Conservation (phyloP, 2,113 vertebrate species). For the Calonectris borealis region DNA sequence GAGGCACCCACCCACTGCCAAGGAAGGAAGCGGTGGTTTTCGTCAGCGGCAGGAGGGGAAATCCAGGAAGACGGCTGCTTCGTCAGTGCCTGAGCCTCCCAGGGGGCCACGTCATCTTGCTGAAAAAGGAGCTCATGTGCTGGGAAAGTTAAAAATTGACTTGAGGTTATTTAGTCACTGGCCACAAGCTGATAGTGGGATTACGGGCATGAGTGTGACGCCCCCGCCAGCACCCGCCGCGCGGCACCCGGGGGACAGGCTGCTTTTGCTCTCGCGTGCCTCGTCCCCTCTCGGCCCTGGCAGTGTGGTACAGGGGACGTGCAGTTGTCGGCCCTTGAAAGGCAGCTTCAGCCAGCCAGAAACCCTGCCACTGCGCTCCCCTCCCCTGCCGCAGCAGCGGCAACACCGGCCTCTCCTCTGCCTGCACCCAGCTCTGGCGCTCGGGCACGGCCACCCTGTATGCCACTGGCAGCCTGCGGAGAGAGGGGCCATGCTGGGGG, state of each 20-base stretch:
- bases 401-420: background rate
- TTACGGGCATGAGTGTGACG: accelerated
- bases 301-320: background rate
- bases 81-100: background rate
- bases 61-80: background rate
- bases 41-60: background rate
- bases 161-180: background rate
- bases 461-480: background rate
- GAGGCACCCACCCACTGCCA: background rate
- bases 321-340: background rate
- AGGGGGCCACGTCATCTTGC: background rate
- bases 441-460: background rate
- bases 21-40: slow-evolving; percentile 18
- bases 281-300: background rate
- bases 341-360: background rate
- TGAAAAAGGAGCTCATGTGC: background rate
- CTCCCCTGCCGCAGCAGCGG: accelerated
- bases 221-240: accelerated
- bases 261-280: background rate
- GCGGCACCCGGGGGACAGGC: accelerated
- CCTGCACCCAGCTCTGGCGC: accelerated
- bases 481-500: background rate
- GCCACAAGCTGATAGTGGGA: background rate
- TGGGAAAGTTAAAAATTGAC: background rate
- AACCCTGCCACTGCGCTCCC: background rate